Evolutionary conservation across 2,888 invertebrate genomes (phyloP), one percentile per base, ranked within the genome.

Genomic region (Athetis lepigone): DNA sequence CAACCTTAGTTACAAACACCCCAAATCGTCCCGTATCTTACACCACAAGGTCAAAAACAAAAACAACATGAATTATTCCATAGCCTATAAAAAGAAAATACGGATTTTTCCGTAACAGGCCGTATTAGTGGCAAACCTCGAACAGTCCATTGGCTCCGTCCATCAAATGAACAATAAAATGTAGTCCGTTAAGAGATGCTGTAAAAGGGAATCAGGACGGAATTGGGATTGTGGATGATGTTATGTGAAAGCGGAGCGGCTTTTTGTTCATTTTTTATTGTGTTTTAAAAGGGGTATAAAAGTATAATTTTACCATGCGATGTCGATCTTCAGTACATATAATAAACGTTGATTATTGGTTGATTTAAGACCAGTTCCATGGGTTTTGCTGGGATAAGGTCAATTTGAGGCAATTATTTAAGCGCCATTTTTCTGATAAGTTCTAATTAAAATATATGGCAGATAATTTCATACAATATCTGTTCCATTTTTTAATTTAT

Each of bases 141-240:
- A 45, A 52, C 37, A 57, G 63, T 59, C 63, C 74, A 62, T 61
- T 25, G 50, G 39, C 23, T 19, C 39, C 45, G 51, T 67, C 68
- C 69, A 69, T 80, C 70, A 75, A 65, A 37, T 21, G 36, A 33
- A 62, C 73, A 72, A 70, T 79, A 77, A 79, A 64, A 75, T 65
- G 54, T 13, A 47, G 56, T 64, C 42, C 67, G 60, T 67, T 70
- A 77, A 76, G 67, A 54, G 64, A 56, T 45, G 64, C 68, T 73
- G 81, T 85, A 81, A 85, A 86, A 80, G 73, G 67, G 72, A 77
- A 77, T 77, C 69, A 72, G 49, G 40, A 36, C n/a, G 43, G 37
- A 43, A 73, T 68, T 50, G 54, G 36, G 19, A 33, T 54, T 50
- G 23, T 1, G 13, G 50, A 37, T n/a, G 42, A 43, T 7, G 55